Percentiles rank a stretch among this genome's conserved stretches.
These are phyloP conservation scores for Scomber scombrus DNA, from an alignment of 2,113 vertebrate genomes.

Conservation along the genomic window DNA sequence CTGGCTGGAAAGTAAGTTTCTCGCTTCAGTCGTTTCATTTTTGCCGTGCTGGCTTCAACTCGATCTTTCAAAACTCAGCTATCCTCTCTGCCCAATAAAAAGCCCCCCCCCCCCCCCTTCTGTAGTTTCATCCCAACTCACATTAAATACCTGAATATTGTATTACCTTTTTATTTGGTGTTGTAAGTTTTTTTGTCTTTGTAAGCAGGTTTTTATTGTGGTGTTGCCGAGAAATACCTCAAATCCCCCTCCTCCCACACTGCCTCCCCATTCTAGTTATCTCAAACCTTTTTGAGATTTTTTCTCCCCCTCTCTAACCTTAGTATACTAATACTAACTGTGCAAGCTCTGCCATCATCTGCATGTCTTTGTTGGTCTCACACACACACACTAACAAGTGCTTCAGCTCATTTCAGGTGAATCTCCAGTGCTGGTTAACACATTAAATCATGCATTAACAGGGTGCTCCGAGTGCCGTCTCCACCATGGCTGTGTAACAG, in stretches of 20 bases:
- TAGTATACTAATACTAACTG: slow-evolving; percentile 56
- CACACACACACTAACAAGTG: slow-evolving; percentile 37
- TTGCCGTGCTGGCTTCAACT: slow-evolving; percentile 24
- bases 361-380: slow-evolving; percentile 53
- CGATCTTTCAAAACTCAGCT: slow-evolving; percentile 36
- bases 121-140: slow-evolving; percentile 32
- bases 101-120: neutral
- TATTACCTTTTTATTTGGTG: slow-evolving; percentile 64
- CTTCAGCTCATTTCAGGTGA: slow-evolving; percentile 50
- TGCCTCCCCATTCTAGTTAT: slow-evolving; percentile 12
- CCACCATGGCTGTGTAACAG: slow-evolving; percentile 69
- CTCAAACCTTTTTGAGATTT: slow-evolving; percentile 8
- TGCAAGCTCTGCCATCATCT: slow-evolving; percentile 36
- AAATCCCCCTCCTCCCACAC: slow-evolving; percentile 22
- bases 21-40: neutral
- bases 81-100: slow-evolving; percentile 7
- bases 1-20: neutral
- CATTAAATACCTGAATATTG: slow-evolving; percentile 50
- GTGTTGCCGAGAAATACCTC: slow-evolving; percentile 66
- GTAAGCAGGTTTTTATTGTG: slow-evolving; percentile 77
- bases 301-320: slow-evolving; percentile 19
- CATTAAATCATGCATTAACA: slow-evolving; percentile 76
- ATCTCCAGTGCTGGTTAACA: slow-evolving; percentile 66
- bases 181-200: slow-evolving; percentile 69
- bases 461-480: slow-evolving; percentile 52